Conservation (phyloP, 1,140 invertebrate genomes). For the Laupala kohalensis region DNA sequence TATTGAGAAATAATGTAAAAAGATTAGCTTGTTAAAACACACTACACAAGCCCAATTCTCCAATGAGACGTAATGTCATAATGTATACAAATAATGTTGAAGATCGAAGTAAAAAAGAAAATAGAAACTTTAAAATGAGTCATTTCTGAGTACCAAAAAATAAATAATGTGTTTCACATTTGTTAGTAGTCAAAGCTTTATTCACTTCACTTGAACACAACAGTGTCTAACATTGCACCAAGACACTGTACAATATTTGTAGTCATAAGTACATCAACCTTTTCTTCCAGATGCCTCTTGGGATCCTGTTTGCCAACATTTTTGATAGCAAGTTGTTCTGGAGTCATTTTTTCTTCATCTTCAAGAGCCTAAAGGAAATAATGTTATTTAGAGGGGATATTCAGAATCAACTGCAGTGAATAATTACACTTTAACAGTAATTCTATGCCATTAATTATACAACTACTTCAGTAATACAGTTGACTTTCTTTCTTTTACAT, state of each 20-base stretch:
- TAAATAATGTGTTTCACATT: not conserved
- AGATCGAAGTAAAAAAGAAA: too few species aligned
- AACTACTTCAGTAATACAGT: too few species aligned
- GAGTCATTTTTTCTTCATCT: conserved; percentile 99
- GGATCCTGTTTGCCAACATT: conserved; percentile 99
- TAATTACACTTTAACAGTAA: too few species aligned
- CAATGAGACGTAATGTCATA: too few species aligned
- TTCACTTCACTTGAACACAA: conserved; percentile 73
- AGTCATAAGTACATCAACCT: conserved; percentile 94
- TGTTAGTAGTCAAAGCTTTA: not conserved
- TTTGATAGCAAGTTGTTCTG: conserved; percentile 96
- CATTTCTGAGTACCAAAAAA: not conserved
- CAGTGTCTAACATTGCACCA: conserved; percentile 96
- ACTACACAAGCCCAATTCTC: too few species aligned
- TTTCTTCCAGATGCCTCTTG: conserved; percentile 98
- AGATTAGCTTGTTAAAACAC: too few species aligned
- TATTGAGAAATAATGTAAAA: too few species aligned
- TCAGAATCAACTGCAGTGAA: too few species aligned
- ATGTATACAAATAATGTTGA: too few species aligned
- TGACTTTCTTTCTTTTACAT: too few species aligned
- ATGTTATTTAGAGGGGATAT: too few species aligned
- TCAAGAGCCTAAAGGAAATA: conserved; percentile 60
- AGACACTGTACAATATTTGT: conserved; percentile 98
- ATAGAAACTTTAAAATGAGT: not conserved
- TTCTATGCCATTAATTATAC: too few species aligned